These are phyloP conservation scores for Agelaius tricolor DNA, from an alignment of 2,113 vertebrate species.

Conservation along the genomic window DNA sequence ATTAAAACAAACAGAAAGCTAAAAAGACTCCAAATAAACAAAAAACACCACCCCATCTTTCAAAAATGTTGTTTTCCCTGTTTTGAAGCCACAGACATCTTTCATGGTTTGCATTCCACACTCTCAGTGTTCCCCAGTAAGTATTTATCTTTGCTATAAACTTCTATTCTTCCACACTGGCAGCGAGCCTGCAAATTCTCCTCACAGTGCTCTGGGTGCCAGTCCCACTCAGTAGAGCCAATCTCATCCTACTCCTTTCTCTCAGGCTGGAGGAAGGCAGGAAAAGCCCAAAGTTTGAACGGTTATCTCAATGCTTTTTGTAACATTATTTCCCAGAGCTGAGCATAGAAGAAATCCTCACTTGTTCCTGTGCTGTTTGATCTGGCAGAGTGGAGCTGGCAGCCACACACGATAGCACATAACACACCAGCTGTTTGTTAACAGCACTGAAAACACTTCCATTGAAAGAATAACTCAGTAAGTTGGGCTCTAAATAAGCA, in stretches of 20 bases:
- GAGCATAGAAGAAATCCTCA: background rate
- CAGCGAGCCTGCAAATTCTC: background rate
- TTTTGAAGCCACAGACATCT: conserved; percentile 2
- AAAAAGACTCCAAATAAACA: conserved; percentile 48
- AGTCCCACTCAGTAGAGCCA: background rate
- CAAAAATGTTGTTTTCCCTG: conserved; percentile 45
- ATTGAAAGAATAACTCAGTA: conserved; percentile 58
- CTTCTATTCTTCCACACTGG: background rate
- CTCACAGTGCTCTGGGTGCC: background rate
- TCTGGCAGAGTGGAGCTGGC: background rate
- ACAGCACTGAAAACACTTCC: conserved; percentile 35
- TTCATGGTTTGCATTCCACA: background rate
- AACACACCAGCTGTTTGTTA: conserved; percentile 28
- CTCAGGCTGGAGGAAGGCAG: background rate
- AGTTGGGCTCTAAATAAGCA: conserved; percentile 58
- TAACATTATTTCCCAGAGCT: background rate
- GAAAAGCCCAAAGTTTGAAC: background rate
- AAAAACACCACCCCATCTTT: background rate
- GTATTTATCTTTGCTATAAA: conserved; percentile 32
- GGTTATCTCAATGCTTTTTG: background rate
- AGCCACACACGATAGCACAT: background rate
- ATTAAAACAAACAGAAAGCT: conserved; percentile 68
- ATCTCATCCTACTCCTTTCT: background rate
- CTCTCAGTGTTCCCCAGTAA: background rate
- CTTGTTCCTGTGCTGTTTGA: conserved; percentile 8